Evolutionary conservation across 2,888 invertebrate species (phyloP), one percentile per base, ranked within the genome.

Genomic region (Timema cristinae): DNA sequence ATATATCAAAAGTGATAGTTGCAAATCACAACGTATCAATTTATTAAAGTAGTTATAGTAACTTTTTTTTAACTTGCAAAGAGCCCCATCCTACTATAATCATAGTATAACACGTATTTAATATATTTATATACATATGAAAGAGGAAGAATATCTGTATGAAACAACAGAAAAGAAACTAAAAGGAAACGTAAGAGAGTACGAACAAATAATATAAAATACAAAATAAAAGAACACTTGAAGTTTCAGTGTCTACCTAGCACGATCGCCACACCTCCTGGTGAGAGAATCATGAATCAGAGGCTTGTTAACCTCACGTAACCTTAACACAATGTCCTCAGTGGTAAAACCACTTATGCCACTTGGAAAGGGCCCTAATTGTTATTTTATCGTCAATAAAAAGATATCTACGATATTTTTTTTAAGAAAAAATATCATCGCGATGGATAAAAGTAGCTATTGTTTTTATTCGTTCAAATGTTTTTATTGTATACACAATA

Each of bases 281-380:
- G 70, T 67, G 72, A 66, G 68, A 68, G 68, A 67, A 68, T 56
- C 74, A 74, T 74, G 74, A 74, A 74, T 74, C 74, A 74, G 74
- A 61, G 63, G 71, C 74, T 74, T 71, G 74, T 74, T 74, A 74
- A 74, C 74, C 74, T 71, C 70, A 51, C 63, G 66, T 73, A 73
- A 73, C 72, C 72, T 73, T 48, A 16, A 51, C 9, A 10, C 48
- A 49, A 15, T 13, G 54, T 9, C n/a, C 49, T 9, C 49, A 15
- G 67, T 47, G 49, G 11, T 16, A 56, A 47, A 61, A 59, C 54
- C 9, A 50, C 51, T 48, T 54, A 48, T 16, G 61, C 51, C 9
- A 50, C 48, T 50, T 54, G 54, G 49, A 7, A 8, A 32, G 47
- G 9, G 11, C 68, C 56, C 52, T 54, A 54, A 54, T 68, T 68